A percentile compares a stretch with the other conserved stretches of the same genome.
Evolutionary conservation across 2,888 invertebrate species (phyloP).

Genomic region (Trissolcus japonicus): DNA sequence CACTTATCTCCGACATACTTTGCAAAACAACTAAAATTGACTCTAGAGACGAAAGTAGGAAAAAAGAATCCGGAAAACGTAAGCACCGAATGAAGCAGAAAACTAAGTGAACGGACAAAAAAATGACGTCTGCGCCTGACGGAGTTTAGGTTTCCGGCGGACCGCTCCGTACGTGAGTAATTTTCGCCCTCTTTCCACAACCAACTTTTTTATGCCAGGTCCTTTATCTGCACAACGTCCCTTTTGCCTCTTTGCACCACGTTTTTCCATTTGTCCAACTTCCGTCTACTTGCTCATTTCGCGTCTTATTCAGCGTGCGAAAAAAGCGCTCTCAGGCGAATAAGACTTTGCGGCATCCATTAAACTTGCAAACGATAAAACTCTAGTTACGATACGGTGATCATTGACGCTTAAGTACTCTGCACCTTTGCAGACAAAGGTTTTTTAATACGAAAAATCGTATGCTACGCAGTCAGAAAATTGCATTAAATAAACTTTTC

Average conservation of each 20-base stretch:
- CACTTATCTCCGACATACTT: slow-evolving; percentile 25
- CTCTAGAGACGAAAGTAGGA: slow-evolving; percentile 6
- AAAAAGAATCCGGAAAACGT: slow-evolving; percentile 10
- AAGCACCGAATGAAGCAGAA: slow-evolving; percentile 9
- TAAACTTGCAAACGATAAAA: slow-evolving; percentile 43
- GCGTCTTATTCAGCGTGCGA: slow-evolving; percentile 39
- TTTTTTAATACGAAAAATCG: no score
- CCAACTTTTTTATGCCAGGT: slow-evolving; percentile 41
- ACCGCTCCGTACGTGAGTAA: slow-evolving; percentile 34
- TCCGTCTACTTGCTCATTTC: slow-evolving; percentile 36
- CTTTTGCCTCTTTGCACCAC: slow-evolving; percentile 4
- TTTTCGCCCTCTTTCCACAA: slow-evolving; percentile 38
- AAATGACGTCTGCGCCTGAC: slow-evolving; percentile 8
- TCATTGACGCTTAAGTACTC: slow-evolving; percentile 36
- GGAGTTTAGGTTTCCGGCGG: slow-evolving; percentile 24
- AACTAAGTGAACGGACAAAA: slow-evolving; percentile 22
- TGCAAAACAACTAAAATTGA: slow-evolving; percentile 1
- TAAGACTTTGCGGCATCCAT: slow-evolving; percentile 50
- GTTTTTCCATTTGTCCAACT: slow-evolving; percentile 47
- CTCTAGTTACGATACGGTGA: slow-evolving; percentile 36
- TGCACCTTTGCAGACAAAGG: slow-evolving; percentile 28
- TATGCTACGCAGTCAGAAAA: no score
- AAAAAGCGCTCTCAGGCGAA: slow-evolving; percentile 44
- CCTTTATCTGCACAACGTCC: slow-evolving; percentile 24
- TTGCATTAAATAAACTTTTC: no score